Percentiles rank a stretch among this genome's conserved stretches.
These are phyloP conservation scores for Euthynnus affinis DNA, from an alignment of 2,797 vertebrate species.

Conservation along the genomic window DNA sequence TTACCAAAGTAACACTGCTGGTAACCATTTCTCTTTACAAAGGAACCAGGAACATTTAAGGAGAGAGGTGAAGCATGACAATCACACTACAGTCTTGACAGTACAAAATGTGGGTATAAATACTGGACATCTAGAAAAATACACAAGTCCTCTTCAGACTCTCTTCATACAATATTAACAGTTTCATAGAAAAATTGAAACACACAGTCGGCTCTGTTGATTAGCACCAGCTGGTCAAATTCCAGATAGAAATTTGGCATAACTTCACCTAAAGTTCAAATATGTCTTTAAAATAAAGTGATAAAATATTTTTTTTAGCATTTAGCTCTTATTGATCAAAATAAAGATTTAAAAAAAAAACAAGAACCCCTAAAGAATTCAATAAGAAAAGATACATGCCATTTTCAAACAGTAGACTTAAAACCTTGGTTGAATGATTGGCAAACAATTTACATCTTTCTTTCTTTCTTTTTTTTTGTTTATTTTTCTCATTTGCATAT, in stretches of 20 bases:
- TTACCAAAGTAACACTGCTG: conserved; percentile 90
- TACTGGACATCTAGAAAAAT: conserved; percentile 96
- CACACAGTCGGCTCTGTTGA: conserved; percentile 71
- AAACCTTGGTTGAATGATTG: conserved; percentile 65
- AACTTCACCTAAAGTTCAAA: conserved; percentile 74
- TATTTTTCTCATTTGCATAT: conserved; percentile 68
- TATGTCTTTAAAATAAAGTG: conserved; percentile 80
- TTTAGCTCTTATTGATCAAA: conserved; percentile 77
- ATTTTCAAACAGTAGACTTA: conserved; percentile 64
- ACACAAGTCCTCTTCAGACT: conserved; percentile 90
- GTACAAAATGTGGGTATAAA: conserved; percentile 96
- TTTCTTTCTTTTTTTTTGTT: conserved; percentile 33
- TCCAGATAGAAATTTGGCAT: conserved; percentile 79
- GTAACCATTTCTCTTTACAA: conserved; percentile 84
- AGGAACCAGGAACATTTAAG: conserved; percentile 81
- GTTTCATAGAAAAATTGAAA: conserved; percentile 84
- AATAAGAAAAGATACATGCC: conserved; percentile 48
- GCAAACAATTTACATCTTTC: conserved; percentile 63
- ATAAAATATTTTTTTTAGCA: conserved; percentile 72
- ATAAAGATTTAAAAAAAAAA: conserved; percentile 51
- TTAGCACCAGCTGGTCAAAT: conserved; percentile 88
- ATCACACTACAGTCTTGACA: conserved; percentile 88
- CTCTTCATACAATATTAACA: conserved; percentile 91
- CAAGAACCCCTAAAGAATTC: conserved; percentile 58
- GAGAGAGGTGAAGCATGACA: conserved; percentile 88